Base-by-base conservation (phyloP, 1,140 invertebrate species). In the Leptinotarsa lineolata region DNA sequence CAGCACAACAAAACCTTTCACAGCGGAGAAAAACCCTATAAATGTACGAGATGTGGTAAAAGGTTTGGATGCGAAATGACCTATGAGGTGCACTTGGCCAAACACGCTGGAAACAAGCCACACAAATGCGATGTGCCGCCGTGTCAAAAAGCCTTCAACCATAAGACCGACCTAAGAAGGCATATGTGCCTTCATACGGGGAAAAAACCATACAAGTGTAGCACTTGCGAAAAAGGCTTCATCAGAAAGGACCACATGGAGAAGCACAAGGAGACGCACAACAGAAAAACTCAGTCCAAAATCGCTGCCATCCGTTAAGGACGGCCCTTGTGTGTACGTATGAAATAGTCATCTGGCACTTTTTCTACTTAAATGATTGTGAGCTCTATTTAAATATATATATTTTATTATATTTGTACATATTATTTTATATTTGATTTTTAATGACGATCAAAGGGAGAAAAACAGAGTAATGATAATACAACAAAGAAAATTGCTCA, bases 221-320 rank as follows among this genome's bases (percentile, higher is more conserved):
- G 90, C 70, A 88, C 88, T 46, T 97, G 95, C 82, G 89, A 90
- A 61, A 97, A 97, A 85, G 93, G 94, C 22, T 97, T 97, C 85
- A 96, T 95, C 76, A 90, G 96, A 67, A 95, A 96, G 84, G 96
- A 98, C 84, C 96, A 98, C 84, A 94, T 97, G 93, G 89, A 94
- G 72, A 98, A 98, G 85, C 96, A 98, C 85, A 87, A 90, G 69
- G 92, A 94, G 70, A 98, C 95, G 22, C 96, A 98, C 84, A 88
- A 63, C n/a, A 79, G 74, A 46, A 82, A 80, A 63, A 70, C 73
- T 15, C 69, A 76, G 61, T 71, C 70, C 21, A 82, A 81, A 72
- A 22, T 76, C 18, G 65, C 70, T 54, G 75, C 71, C 69, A 75
- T 76, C 24, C 68, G 76, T 45, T 72, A 60, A 59, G 46, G 22